Evolutionary conservation across 2,888 invertebrate genomes (phyloP), one percentile per base, ranked within the genome.

Genomic region (Cynaeus angustus): DNA sequence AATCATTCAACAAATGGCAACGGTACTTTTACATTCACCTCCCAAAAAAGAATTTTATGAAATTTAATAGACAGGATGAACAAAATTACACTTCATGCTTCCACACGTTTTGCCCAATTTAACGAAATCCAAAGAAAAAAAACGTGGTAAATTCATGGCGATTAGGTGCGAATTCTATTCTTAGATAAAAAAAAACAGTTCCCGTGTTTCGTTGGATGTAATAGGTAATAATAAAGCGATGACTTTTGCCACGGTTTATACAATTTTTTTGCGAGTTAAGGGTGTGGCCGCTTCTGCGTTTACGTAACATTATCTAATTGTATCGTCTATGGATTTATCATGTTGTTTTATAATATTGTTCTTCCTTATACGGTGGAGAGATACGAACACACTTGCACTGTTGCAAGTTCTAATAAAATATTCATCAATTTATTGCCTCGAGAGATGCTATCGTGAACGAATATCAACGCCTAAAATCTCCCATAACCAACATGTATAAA

Each of bases 271-370:
- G n/a, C 30, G 4, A 14, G n/a, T n/a, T n/a, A 21, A 21, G 38
- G 62, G 62, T 28, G 62, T 52, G 62, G 52, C 52, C 13, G 52
- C 52, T 28, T 50, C 62, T 14, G 62, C 50, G 50, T 62, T 62
- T 62, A 62, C 33, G 62, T 50, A 37, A 52, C 41, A 62, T 52
- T 52, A 62, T 52, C 62, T 62, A 62, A 62, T 62, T 62, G 62
- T 52, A 62, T 4, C 52, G 33, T 14, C 14, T 41, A 50, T 14
- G 26, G 50, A 62, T 62, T 62, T 62, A 62, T 62, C 62, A 62
- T 62, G 37, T 26, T 4, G 13, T 9, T 38, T 62, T 62, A 62
- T 62, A 52, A 62, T 62, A 62, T 62, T 62, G 62, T 62, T 62
- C 50, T 26, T 9, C 62, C 62, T 7, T 62, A 52, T 52, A 52